Evolutionary conservation across 2,888 invertebrate genomes (phyloP).

Genomic region (Sturmia bella): DNA sequence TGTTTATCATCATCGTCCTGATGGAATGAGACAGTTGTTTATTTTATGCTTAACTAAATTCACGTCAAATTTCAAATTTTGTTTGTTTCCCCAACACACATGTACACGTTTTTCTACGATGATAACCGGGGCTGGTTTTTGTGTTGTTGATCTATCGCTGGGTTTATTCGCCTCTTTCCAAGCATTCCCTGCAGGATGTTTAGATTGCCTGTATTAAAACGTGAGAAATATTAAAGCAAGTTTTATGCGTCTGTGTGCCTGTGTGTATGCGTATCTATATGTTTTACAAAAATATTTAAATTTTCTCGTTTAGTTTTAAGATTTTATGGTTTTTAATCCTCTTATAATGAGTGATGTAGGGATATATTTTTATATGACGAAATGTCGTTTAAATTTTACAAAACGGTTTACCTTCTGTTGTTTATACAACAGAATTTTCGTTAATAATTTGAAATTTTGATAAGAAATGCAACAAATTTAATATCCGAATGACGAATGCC

Average conservation of each 20-base stretch:
- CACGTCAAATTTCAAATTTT: slow-evolving; percentile 33
- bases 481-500: too few relatives aligned
- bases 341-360: slow-evolving; percentile 53
- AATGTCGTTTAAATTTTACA: background rate
- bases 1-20: slow-evolving; percentile 48
- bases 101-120: slow-evolving; percentile 14
- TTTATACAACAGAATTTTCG: too few relatives aligned
- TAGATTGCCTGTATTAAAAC: slow-evolving; percentile 44
- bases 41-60: slow-evolving; percentile 38
- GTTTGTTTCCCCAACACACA: slow-evolving; percentile 12
- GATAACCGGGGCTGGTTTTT: slow-evolving; percentile 32
- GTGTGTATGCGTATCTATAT: background rate
- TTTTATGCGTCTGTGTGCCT: slow-evolving; percentile 16
- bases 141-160: slow-evolving; percentile 30
- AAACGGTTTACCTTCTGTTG: background rate
- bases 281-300: slow-evolving; percentile 19
- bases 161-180: slow-evolving; percentile 2
- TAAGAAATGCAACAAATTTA: too few relatives aligned
- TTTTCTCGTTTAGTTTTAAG: slow-evolving; percentile 38
- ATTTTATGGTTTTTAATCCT: slow-evolving; percentile 70
- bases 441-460: background rate
- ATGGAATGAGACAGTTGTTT: slow-evolving; percentile 64
- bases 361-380: slow-evolving; percentile 1
- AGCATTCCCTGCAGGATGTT: slow-evolving; percentile 30
- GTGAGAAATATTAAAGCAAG: slow-evolving; percentile 68